These are phyloP conservation scores for Lycaena phlaeas DNA, from an alignment of 2,888 invertebrate species.

Conservation along the genomic window DNA sequence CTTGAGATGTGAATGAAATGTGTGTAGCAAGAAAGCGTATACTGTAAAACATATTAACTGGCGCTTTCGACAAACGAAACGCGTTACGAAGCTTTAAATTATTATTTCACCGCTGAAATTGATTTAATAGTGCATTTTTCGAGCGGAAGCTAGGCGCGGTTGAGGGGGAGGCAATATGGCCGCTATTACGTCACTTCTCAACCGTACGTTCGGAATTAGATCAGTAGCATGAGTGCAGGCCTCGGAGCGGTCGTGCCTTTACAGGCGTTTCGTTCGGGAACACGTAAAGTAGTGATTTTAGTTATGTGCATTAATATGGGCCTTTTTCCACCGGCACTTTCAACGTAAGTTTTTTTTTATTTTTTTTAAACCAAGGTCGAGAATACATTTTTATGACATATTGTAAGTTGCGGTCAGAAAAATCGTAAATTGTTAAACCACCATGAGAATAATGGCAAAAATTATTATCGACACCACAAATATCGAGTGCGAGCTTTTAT, in stretches of 20 bases:
- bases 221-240: conserved; percentile 53
- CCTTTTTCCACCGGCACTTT: conserved; percentile 29
- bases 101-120: conserved; percentile 52
- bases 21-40: no score
- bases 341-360: conserved; percentile 44
- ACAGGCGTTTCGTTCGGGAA: conserved; percentile 13
- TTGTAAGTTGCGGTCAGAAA: conserved; percentile 30
- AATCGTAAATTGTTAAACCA: conserved; percentile 27
- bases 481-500: background rate
- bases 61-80: conserved; percentile 6
- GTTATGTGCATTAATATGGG: conserved; percentile 30
- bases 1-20: no score
- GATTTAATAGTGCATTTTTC: conserved; percentile 62
- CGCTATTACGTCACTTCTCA: conserved; percentile 64
- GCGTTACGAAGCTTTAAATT: conserved; percentile 30
- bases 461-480: conserved; percentile 7
- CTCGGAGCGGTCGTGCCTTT: conserved; percentile 28
- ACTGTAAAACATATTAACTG: no score
- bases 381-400: conserved; percentile 28
- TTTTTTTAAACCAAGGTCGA: no score
- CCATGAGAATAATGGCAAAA: conserved; percentile 12
- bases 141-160: conserved; percentile 45
- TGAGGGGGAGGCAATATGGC: conserved; percentile 54
- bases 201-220: conserved; percentile 63
- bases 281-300: conserved; percentile 34